These are phyloP conservation scores for Helicolenus hilgendorfi DNA, from an alignment of 2,797 vertebrate genomes.

Conservation along the genomic window DNA sequence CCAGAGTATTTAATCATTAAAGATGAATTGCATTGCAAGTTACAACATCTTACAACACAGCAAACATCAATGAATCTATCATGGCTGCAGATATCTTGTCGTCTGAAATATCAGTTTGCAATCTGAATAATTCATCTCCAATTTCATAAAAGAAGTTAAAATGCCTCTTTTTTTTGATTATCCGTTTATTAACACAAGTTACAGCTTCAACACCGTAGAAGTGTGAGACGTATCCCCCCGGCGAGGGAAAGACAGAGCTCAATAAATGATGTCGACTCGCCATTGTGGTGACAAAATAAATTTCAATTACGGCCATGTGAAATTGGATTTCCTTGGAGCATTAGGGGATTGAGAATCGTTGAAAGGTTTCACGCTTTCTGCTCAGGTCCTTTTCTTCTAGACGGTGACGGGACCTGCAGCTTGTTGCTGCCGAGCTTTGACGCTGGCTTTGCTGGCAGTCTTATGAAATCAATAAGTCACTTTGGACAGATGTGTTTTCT, in stretches of 20 bases:
- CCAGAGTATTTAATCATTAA: neutral
- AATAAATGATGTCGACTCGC: constrained; percentile 76
- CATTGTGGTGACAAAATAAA: constrained; percentile 86
- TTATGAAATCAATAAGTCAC: constrained; percentile 90
- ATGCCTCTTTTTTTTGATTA: constrained; percentile 1
- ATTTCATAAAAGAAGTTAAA: constrained; percentile 42
- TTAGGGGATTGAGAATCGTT: constrained; percentile 82
- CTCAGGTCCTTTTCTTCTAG: constrained; percentile 72
- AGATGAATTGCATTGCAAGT: neutral
- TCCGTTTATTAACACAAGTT: constrained; percentile 65
- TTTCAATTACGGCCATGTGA: constrained; percentile 88
- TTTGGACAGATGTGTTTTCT: constrained; percentile 81
- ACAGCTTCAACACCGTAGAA: constrained; percentile 28
- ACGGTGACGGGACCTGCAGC: constrained; percentile 60
- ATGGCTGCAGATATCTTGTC: neutral
- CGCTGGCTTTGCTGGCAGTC: constrained; percentile 52
- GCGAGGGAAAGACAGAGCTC: constrained; percentile 52
- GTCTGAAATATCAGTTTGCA: neutral
- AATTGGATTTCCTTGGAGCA: constrained; percentile 88
- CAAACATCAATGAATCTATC: neutral
- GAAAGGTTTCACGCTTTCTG: constrained; percentile 72
- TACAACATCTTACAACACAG: neutral
- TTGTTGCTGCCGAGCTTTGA: constrained; percentile 57
- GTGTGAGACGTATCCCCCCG: constrained; percentile 37
- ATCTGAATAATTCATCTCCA: constrained; percentile 53